Evolutionary conservation across 1,140 invertebrate species (phyloP), one percentile per base, ranked within the genome.

Genomic region (Polyergus mexicanus): DNA sequence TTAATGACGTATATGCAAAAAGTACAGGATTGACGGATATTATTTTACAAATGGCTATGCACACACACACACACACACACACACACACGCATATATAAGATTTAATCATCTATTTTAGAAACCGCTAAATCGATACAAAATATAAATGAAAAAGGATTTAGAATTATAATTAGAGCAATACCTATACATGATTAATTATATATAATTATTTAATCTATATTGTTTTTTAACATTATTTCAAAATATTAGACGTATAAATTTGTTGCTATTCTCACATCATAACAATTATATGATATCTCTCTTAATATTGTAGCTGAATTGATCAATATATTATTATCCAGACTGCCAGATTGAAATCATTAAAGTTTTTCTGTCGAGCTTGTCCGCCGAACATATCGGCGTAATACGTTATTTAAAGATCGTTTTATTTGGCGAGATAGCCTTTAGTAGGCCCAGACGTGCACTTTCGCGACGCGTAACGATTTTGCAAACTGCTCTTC

Each of bases 401-500:
- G 56, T 85, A 77, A 85, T 87, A 71, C 32, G 87, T 92, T 93
- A 93, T 94, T 94, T 93, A 93, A 94, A 87, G 77, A 78, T 89
- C 80, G 85, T 91, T 92, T 92, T 92, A 93, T 93, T 92, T 89
- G 91, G 84, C 88, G 92, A 93, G 91, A 93, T 93, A 93, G 85
- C 88, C 91, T 92, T 92, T 94, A 94, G 90, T 89, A 90, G 69
- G 91, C 94, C 94, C 94, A 90, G 87, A 93, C 88, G 94, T 93
- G 90, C 92, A 92, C 88, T 94, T 93, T 91, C 86, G 89, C 77
- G 89, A 86, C 85, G 88, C 89, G 89, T 94, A 94, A 94, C 93
- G 94, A 94, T 94, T 94, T 94, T 93, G 93, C 92, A 93, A 94
- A 94, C 92, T 94, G 93, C 91, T 93, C 91, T 94, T 94, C 93